Base-by-base conservation (phyloP, 2,888 invertebrate genomes). In the Agapostemon virescens region DNA sequence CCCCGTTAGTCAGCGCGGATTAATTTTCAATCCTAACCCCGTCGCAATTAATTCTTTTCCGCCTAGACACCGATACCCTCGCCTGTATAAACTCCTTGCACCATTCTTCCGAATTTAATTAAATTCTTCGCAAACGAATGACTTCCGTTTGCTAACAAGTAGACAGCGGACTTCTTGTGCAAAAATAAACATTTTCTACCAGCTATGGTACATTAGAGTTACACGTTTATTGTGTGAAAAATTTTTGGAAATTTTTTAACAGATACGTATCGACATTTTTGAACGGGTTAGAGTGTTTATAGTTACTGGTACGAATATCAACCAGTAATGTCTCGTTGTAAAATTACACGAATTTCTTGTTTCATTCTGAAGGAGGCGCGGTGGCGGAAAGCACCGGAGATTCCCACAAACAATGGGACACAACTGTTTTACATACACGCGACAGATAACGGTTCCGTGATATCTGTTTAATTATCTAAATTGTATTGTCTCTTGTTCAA, bases 401-500 rank as follows among this genome's bases (percentile, higher is more conserved):
- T 82, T 79, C 74, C 72, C 79, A 63, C 55, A 77, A 75, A 79
- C 75, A 73, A 71, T 74, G 70, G 71, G 70, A 69, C 75, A 72
- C 64, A 71, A 82, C 79, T 84, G 82, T 85, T 87, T 88, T 85
- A 86, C 87, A 89, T 89, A 85, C 84, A 70, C 82, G 77, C 85
- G 23, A 64, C 67, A 74, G 86, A 85, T 85, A 86, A 83, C 85
- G 72, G 74, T 71, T 49, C 85, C 66, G 76, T 80, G 90, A 87
- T 89, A 90, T 89, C 90, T 88, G 87, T 89, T 89, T 88, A 89
- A 89, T 90, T 89, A 89, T 89, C 89, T 90, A 90, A 89, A 89
- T 89, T 88, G 89, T 88, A 89, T 88, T 87, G 86, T 83, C 86
- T 84, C 84, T 77, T 85, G 85, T 80, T 84, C 82, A 74, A 64